These are phyloP conservation scores for Thymelicus acteon DNA, from an alignment of 2,888 invertebrate species.

Conservation along the genomic window DNA sequence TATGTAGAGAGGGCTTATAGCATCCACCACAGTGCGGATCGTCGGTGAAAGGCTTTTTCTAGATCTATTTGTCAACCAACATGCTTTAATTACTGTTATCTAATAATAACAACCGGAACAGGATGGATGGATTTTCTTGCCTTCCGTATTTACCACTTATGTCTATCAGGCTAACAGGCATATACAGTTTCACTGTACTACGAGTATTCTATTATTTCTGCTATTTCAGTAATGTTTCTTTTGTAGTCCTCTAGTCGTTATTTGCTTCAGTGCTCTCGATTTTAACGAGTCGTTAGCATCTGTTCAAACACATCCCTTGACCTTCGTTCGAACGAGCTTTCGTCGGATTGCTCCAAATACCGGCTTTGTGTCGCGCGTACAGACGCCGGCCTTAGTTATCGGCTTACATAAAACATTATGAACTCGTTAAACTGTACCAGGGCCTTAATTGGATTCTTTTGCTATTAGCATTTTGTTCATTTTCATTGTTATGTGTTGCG, in stretches of 20 bases:
- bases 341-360: slow-evolving; percentile 20
- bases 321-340: slow-evolving; percentile 21
- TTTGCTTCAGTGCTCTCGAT: slow-evolving; percentile 6
- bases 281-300: slow-evolving; percentile 28
- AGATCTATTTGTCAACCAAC: no score
- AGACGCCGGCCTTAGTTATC: background rate
- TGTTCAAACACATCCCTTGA: slow-evolving; percentile 30
- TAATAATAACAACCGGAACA: no score
- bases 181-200: background rate
- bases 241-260: background rate
- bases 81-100: no score
- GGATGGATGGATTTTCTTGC: no score
- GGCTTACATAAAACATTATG: slow-evolving; percentile 26
- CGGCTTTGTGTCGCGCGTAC: slow-evolving; percentile 10
- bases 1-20: no score
- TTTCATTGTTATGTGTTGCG: background rate
- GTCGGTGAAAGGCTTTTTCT: no score
- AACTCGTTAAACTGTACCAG: slow-evolving; percentile 16
- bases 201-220: background rate
- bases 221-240: background rate
- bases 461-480: background rate
- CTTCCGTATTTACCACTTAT: no score
- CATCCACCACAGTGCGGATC: no score
- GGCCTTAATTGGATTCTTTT: background rate
- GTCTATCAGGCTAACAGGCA: no score